Evolutionary conservation across 2,113 vertebrate species (phyloP).

Genomic region (Oncorhynchus masou): DNA sequence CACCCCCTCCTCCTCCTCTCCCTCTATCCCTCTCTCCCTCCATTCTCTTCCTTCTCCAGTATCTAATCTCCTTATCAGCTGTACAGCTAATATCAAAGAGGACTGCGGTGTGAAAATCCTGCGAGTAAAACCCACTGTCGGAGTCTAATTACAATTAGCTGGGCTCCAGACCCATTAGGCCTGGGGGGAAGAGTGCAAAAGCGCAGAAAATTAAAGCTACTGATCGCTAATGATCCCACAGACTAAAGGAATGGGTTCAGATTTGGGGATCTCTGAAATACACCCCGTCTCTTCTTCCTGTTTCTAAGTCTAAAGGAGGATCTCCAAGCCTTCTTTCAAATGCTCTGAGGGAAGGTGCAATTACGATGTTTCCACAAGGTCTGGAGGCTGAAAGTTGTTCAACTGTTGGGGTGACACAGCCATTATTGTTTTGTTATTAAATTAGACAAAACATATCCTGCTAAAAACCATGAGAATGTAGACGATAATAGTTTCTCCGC

Average conservation of each 20-base stretch:
- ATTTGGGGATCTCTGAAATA: neutral
- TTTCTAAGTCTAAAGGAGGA: neutral
- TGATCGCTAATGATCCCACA: slow-evolving; percentile 52
- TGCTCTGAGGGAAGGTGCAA: neutral
- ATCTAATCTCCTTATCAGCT: slow-evolving; percentile 69
- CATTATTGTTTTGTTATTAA: neutral
- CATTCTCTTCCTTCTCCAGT: slow-evolving; percentile 35
- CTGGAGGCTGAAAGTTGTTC: neutral
- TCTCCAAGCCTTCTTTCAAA: neutral
- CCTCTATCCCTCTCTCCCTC: slow-evolving; percentile 4
- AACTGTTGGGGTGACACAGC: neutral
- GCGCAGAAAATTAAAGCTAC: slow-evolving; percentile 51
- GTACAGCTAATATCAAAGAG: slow-evolving; percentile 66
- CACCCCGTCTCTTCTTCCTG: neutral
- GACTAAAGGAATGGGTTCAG: slow-evolving; percentile 24
- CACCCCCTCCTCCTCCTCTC: slow-evolving; percentile 1
- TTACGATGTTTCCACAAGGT: neutral
- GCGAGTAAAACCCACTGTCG: slow-evolving; percentile 65
- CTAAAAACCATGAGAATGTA: no score
- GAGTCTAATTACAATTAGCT: slow-evolving; percentile 69
- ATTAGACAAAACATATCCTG: neutral
- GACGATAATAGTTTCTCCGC: no score
- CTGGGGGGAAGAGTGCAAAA: slow-evolving; percentile 36
- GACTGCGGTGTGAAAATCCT: slow-evolving; percentile 58
- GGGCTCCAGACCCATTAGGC: slow-evolving; percentile 63